A percentile compares a stretch with the other conserved stretches of the same genome.
These are phyloP conservation scores for Corynorhinus townsendii DNA, from an alignment of 2,113 vertebrate genomes.

Conservation along the genomic window DNA sequence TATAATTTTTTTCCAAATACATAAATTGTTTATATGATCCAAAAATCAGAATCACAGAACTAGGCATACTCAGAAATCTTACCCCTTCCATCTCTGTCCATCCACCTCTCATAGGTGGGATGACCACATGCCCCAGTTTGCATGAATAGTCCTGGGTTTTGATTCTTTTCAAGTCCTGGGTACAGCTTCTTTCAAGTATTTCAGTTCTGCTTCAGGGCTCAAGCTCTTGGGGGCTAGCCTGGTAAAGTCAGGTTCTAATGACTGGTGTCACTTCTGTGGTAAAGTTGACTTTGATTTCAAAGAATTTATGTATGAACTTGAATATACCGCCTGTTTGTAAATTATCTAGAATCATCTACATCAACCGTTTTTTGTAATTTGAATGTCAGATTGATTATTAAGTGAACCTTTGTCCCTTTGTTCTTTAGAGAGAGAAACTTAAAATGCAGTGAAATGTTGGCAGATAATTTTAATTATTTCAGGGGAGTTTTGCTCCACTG, in stretches of 20 bases:
- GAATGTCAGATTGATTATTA: background rate
- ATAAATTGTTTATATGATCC: background rate
- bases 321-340: background rate
- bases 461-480: background rate
- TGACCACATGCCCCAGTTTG: background rate
- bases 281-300: background rate
- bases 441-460: background rate
- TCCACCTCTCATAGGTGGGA: too few relatives aligned
- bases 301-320: background rate
- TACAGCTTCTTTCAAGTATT: too few relatives aligned
- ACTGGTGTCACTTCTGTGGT: background rate
- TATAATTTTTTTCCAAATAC: background rate
- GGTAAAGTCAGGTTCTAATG: accelerated
- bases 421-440: background rate
- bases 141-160: background rate
- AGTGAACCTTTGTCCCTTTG: background rate
- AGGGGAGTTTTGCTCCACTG: background rate
- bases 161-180: too few relatives aligned
- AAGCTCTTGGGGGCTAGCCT: background rate
- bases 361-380: background rate
- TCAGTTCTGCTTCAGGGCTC: too few relatives aligned
- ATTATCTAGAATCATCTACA: background rate
- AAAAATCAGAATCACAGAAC: background rate
- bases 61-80: background rate
- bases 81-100: background rate